phyloP scores from a whole-genome alignment of 2,797 vertebrate species.

The Phataginus tricuspis region DNA sequence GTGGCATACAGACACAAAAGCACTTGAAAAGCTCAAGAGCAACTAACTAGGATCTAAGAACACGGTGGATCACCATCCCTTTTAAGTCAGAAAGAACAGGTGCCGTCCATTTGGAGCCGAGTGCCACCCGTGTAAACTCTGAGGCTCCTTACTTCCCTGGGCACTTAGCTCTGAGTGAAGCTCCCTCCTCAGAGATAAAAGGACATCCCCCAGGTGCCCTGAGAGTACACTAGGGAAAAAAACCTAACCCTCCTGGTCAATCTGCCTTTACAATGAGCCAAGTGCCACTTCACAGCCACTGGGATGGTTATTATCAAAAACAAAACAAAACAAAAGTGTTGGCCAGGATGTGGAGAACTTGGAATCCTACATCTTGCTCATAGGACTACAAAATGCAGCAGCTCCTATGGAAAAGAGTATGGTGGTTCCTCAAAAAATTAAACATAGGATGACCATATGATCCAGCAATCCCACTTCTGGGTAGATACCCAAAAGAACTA shows the following conservation, averaged over 20 bases:
- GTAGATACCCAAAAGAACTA: not conserved
- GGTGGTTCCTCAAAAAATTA: not conserved
- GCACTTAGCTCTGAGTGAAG: too few relatives aligned
- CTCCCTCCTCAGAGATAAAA: not conserved
- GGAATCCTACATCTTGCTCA: not conserved
- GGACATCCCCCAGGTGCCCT: not conserved
- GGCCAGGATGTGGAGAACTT: not conserved
- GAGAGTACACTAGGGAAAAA: not conserved
- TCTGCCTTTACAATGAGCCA: not conserved
- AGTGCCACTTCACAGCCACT: not conserved
- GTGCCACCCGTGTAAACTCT: accelerated
- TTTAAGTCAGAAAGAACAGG: not conserved
- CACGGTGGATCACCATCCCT: not conserved
- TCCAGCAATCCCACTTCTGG: not conserved
- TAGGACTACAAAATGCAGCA: too few relatives aligned
- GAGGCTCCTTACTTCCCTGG: not conserved
- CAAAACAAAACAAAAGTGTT: too few relatives aligned
- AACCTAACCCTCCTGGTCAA: too few relatives aligned
- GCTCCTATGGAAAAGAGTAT: not conserved
- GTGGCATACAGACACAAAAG: not conserved
- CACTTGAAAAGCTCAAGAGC: not conserved
- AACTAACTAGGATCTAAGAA: not conserved
- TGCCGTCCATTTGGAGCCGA: not conserved
- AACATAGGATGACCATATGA: accelerated
- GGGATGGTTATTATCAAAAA: not conserved